Conservation (phyloP, 2,797 vertebrate genomes). For the Acrossocheilus fasciatus region DNA sequence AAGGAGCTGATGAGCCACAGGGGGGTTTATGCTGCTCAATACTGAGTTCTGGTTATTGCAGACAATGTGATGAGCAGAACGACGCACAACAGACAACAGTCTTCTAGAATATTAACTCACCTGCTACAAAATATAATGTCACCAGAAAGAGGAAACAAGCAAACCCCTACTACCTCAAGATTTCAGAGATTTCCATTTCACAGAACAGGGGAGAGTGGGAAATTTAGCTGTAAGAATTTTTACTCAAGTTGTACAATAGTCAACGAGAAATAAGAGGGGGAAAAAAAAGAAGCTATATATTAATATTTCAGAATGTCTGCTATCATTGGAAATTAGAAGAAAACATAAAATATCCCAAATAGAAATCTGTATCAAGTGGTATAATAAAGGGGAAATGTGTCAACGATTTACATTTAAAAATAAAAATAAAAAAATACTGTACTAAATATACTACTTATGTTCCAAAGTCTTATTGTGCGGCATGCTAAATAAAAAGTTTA, state of each 20-base stretch:
- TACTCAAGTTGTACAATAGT: background rate
- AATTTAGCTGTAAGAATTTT: background rate
- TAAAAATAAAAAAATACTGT: background rate
- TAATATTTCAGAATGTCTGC: background rate
- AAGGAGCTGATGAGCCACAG: slow-evolving; percentile 60
- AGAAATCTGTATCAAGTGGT: background rate
- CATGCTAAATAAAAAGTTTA: background rate
- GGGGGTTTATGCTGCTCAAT: slow-evolving; percentile 33
- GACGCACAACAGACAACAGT: slow-evolving; percentile 82
- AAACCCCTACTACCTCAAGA: slow-evolving; percentile 68
- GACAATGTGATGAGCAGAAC: slow-evolving; percentile 87
- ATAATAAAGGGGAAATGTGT: background rate
- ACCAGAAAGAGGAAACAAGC: slow-evolving; percentile 78
- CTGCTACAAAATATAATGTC: slow-evolving; percentile 92
- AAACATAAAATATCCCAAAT: background rate
- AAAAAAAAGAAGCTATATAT: background rate
- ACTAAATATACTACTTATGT: background rate
- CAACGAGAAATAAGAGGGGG: background rate
- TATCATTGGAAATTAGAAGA: background rate
- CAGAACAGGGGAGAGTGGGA: slow-evolving; percentile 25
- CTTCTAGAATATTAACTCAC: slow-evolving; percentile 80
- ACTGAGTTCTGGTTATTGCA: slow-evolving; percentile 73
- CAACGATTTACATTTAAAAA: background rate
- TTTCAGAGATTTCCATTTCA: slow-evolving; percentile 39
- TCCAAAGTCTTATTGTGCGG: background rate